phyloP scores from a whole-genome alignment of 2,797 vertebrate genomes.

The Glossophaga mutica region DNA sequence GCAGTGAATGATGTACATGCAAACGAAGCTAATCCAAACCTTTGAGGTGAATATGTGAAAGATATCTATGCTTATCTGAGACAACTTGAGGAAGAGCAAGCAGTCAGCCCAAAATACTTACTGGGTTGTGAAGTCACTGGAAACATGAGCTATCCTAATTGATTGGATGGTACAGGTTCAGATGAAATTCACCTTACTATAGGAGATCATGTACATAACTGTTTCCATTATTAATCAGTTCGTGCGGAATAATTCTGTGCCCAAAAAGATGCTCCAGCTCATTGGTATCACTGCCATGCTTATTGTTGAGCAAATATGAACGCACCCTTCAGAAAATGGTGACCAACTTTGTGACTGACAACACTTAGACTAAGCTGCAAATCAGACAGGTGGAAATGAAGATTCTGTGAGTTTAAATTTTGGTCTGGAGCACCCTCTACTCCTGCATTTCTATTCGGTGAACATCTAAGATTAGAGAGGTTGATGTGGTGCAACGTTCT shows the following conservation, averaged over 20 bases:
- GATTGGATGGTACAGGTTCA: slow-evolving; percentile 93
- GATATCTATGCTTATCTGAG: slow-evolving; percentile 90
- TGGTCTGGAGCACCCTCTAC: slow-evolving; percentile 66
- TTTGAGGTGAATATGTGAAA: slow-evolving; percentile 90
- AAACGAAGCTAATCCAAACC: slow-evolving; percentile 85
- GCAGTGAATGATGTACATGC: slow-evolving; percentile 86
- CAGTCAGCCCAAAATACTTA: slow-evolving; percentile 84
- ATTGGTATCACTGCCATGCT: slow-evolving; percentile 83
- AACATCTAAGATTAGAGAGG: slow-evolving; percentile 76
- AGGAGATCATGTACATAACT: slow-evolving; percentile 92
- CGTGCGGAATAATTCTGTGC: slow-evolving; percentile 85
- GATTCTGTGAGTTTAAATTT: slow-evolving; percentile 77
- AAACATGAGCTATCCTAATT: slow-evolving; percentile 89
- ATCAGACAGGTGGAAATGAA: slow-evolving; percentile 80
- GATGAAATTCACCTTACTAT: slow-evolving; percentile 87
- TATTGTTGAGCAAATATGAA: slow-evolving; percentile 80
- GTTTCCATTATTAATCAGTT: slow-evolving; percentile 89
- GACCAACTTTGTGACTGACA: slow-evolving; percentile 69
- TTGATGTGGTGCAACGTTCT: slow-evolving; percentile 83
- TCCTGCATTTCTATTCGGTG: slow-evolving; percentile 74
- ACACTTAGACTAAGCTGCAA: slow-evolving; percentile 67
- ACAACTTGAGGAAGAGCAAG: slow-evolving; percentile 86
- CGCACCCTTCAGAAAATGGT: slow-evolving; percentile 48
- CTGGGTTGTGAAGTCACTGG: slow-evolving; percentile 85
- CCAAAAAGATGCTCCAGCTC: slow-evolving; percentile 88